Conservation (phyloP, 2,888 invertebrate genomes). For the Listrodromus nycthemerus region DNA sequence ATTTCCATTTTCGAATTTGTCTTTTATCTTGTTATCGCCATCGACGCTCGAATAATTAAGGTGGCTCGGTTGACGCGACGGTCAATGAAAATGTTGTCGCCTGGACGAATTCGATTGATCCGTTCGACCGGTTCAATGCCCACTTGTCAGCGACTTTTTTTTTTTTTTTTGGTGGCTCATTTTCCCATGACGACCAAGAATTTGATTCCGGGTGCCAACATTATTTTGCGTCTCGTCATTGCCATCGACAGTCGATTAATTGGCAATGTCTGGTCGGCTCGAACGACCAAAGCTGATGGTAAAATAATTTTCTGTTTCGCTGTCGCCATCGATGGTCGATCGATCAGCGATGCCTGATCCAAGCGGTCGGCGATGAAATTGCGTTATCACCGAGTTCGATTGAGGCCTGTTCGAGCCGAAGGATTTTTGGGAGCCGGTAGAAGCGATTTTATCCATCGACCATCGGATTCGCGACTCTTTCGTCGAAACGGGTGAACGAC, state of each 20-base stretch:
- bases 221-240: too few species aligned
- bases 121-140: too few species aligned
- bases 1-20: not conserved
- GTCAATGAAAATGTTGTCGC: not conserved
- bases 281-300: too few species aligned
- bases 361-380: not conserved
- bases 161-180: too few species aligned
- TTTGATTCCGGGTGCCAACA: too few species aligned
- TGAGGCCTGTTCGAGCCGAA: not conserved
- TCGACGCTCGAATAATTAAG: conserved; percentile 25
- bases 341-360: not conserved
- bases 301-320: conserved; percentile 12
- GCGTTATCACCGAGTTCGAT: not conserved
- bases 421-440: not conserved
- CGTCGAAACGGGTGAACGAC: conserved; percentile 51
- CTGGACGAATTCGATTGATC: too few species aligned
- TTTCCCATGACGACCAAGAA: too few species aligned
- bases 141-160: too few species aligned
- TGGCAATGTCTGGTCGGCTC: too few species aligned
- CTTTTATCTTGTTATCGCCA: conserved; percentile 35
- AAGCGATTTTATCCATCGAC: not conserved
- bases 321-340: conserved; percentile 20
- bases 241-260: too few species aligned
- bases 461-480: conserved; percentile 22
- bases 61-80: not conserved